Evolutionary conservation across 2,888 invertebrate genomes (phyloP).

Genomic region (Drosophila kanekoi): DNA sequence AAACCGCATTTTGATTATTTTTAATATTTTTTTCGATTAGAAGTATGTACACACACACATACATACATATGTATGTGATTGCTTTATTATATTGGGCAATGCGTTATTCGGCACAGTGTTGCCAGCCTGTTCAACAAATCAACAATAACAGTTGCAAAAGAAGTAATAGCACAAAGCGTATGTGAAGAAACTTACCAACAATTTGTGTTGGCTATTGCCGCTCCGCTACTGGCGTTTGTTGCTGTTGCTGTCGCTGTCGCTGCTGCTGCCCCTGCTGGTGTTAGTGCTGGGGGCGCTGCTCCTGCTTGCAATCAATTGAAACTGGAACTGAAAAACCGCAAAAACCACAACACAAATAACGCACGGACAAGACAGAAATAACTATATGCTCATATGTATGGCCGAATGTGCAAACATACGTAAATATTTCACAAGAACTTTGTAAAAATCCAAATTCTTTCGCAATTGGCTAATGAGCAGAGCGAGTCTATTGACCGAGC

Average conservation of each 20-base stretch:
- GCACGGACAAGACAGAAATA: slow-evolving; percentile 55
- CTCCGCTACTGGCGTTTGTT: slow-evolving; percentile 1
- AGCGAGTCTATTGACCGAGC: slow-evolving; percentile 35
- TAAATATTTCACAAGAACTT: slow-evolving; percentile 75
- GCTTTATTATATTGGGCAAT: slow-evolving; percentile 44
- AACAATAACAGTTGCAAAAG: slow-evolving; percentile 70
- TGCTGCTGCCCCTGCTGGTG: slow-evolving; percentile 7
- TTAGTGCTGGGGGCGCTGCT: slow-evolving; percentile 27
- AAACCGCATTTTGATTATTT: slow-evolving; percentile 1
- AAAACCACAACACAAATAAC: slow-evolving; percentile 77
- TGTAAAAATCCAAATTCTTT: slow-evolving; percentile 66
- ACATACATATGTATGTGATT: slow-evolving; percentile 8
- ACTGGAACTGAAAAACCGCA: slow-evolving; percentile 73
- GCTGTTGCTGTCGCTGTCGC: slow-evolving; percentile 11
- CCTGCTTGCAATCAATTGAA: slow-evolving; percentile 65
- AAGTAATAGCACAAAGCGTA: slow-evolving; percentile 67
- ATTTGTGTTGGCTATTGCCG: slow-evolving; percentile 31
- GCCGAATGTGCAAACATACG: slow-evolving; percentile 33
- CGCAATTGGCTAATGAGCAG: slow-evolving; percentile 64
- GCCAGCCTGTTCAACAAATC: slow-evolving; percentile 54
- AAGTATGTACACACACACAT: neutral
- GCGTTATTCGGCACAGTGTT: slow-evolving; percentile 53
- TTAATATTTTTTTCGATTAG: neutral
- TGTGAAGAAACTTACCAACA: slow-evolving; percentile 69
- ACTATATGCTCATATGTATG: slow-evolving; percentile 22